Percentiles rank a stretch among this genome's conserved stretches.
Evolutionary conservation across 2,797 vertebrate genomes (phyloP).

Genomic region (Falco concolor): DNA sequence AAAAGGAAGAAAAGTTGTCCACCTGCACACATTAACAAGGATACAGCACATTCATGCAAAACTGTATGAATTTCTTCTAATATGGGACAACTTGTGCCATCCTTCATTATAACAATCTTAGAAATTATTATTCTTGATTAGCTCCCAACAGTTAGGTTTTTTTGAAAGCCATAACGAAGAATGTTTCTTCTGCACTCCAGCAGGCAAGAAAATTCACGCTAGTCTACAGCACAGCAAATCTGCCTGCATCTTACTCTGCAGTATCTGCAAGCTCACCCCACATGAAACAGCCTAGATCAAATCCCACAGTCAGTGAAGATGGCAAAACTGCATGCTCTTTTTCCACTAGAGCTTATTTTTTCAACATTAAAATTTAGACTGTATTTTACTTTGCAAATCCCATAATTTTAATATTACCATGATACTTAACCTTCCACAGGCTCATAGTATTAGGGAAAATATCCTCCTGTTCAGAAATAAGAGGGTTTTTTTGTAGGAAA

Average conservation of each 20-base stretch:
- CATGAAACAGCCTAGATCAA: background rate
- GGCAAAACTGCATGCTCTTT: background rate
- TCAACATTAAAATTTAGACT: background rate
- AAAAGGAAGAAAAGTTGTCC: background rate
- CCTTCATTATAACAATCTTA: background rate
- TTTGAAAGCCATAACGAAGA: background rate
- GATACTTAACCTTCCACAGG: background rate
- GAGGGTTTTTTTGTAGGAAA: rapidly evolving
- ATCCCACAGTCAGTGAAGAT: background rate
- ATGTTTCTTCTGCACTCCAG: background rate
- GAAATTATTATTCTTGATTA: background rate
- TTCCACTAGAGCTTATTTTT: background rate
- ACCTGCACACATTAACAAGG: background rate
- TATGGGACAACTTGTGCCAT: background rate
- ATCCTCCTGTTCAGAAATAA: background rate
- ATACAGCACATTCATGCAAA: background rate
- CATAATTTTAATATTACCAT: background rate
- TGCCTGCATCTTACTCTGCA: background rate
- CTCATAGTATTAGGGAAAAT: background rate
- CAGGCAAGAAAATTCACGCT: background rate
- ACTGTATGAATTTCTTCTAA: background rate
- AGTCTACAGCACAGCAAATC: background rate
- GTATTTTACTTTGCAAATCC: background rate
- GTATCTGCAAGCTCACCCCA: background rate
- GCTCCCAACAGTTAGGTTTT: background rate